phyloP scores from a whole-genome alignment of 2,888 invertebrate genomes.

The Pandemis corylana region DNA sequence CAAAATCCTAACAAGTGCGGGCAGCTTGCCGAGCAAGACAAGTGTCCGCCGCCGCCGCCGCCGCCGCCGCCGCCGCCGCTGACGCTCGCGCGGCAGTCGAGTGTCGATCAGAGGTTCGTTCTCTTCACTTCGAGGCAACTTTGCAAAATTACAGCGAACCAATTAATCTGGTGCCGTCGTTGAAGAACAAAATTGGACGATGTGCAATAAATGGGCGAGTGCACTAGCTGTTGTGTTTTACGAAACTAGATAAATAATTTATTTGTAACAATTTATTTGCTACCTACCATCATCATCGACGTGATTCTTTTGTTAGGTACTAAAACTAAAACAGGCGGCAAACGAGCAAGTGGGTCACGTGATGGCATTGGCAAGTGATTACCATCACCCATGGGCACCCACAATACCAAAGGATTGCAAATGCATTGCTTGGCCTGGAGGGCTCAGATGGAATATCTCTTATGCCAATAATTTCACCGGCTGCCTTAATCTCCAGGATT shows the following conservation, averaged over 20 bases:
- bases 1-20: neutral
- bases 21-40: neutral
- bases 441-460: no score
- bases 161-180: conserved; percentile 4
- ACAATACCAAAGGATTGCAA: no score
- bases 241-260: neutral
- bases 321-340: no score
- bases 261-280: no score
- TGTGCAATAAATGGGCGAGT: neutral
- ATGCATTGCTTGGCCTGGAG: no score
- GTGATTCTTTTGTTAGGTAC: no score
- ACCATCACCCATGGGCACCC: no score
- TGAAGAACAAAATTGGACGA: neutral
- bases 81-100: neutral
- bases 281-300: no score
- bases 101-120: neutral
- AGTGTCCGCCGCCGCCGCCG: neutral
- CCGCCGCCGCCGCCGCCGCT: neutral
- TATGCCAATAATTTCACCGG: no score
- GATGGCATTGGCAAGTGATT: no score
- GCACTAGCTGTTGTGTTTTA: neutral
- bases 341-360: no score
- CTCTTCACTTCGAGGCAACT: conserved; percentile 5
- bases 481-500: no score
- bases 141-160: conserved; percentile 11